phyloP scores from a whole-genome alignment of 1,140 invertebrate genomes.

The Chrysopa pallens region DNA sequence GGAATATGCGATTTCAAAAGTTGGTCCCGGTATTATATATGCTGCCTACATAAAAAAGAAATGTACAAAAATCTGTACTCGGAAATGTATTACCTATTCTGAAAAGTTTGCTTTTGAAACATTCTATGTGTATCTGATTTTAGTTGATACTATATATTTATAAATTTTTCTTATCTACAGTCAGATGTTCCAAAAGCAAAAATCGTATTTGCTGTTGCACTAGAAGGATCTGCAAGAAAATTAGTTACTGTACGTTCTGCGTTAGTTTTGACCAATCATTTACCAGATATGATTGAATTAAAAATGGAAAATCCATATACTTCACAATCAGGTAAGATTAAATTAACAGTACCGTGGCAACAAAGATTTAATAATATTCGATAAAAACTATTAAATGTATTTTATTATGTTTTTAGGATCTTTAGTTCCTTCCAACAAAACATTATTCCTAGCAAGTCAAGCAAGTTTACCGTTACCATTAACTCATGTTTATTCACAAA shows the following conservation, averaged over 20 bases:
- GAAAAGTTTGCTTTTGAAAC: too few species aligned
- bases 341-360: too few species aligned
- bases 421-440: conserved; percentile 9
- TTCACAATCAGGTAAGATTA: conserved; percentile 8
- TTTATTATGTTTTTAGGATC: neutral
- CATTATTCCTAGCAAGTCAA: conserved; percentile 14
- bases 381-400: too few species aligned
- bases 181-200: conserved; percentile 27
- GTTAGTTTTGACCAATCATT: conserved; percentile 58
- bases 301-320: conserved; percentile 37
- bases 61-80: too few species aligned
- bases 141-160: too few species aligned
- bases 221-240: conserved; percentile 87
- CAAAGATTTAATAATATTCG: too few species aligned
- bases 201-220: conserved; percentile 70
- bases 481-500: conserved; percentile 35
- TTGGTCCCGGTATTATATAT: too few species aligned
- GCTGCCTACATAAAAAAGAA: too few species aligned
- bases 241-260: conserved; percentile 90
- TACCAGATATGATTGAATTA: conserved; percentile 51
- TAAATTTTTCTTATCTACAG: too few species aligned
- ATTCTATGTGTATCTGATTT: too few species aligned
- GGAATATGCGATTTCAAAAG: too few species aligned
- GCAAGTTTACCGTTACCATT: conserved; percentile 42
- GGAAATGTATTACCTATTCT: too few species aligned